Conservation (phyloP, 1,140 invertebrate genomes). For the Bombus soroeensis region DNA sequence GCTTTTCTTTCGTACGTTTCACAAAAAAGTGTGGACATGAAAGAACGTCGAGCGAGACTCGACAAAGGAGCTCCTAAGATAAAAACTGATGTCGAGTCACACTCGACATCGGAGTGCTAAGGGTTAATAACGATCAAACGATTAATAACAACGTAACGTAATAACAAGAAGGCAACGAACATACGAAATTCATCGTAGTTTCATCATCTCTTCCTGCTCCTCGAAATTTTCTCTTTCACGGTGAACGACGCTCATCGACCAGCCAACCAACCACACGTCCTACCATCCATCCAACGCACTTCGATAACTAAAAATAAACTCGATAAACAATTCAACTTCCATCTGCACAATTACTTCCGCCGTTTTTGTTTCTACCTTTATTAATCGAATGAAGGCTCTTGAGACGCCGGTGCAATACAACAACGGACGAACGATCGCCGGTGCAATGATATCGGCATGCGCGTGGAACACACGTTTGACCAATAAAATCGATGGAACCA, state of each 20-base stretch:
- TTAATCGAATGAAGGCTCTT: background rate
- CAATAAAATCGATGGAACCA: slow-evolving; percentile 50
- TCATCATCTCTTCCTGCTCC: background rate
- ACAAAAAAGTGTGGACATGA: no score
- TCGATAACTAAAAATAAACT: background rate
- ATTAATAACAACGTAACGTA: no score
- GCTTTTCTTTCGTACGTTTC: no score
- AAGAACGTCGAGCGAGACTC: no score
- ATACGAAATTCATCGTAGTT: background rate
- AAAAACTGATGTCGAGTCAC: no score
- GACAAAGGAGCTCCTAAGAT: no score
- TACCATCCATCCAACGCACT: background rate
- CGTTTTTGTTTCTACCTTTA: background rate
- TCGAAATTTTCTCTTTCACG: background rate
- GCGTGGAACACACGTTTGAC: background rate
- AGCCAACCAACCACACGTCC: background rate
- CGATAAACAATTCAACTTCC: background rate
- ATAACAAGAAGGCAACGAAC: no score
- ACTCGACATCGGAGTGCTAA: no score
- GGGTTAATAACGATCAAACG: no score
- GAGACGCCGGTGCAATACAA: background rate
- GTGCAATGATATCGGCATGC: background rate
- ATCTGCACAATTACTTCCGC: background rate
- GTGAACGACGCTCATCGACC: background rate
- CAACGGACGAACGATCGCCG: background rate